Evolutionary conservation across 1,140 invertebrate species (phyloP).

Genomic region (Oryctes rhinoceros): DNA sequence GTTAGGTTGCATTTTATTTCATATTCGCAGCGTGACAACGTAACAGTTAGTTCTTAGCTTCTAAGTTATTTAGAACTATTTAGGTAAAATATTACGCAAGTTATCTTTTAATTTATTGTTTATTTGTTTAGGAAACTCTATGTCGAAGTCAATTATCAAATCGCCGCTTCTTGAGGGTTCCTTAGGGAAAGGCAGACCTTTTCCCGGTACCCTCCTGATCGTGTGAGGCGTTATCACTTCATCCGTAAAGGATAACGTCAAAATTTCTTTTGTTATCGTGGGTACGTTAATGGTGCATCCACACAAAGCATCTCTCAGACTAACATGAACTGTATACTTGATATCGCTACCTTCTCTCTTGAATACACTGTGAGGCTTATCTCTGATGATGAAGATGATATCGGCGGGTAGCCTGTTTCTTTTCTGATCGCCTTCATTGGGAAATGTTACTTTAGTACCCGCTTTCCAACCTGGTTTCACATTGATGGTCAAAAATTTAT

Average conservation of each 20-base stretch:
- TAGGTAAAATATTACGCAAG: constrained; percentile 37
- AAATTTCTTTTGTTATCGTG: constrained; percentile 77
- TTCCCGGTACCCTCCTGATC: constrained; percentile 77
- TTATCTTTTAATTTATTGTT: background rate
- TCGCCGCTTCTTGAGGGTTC: constrained; percentile 83
- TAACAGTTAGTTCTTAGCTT: background rate
- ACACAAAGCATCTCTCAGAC: constrained; percentile 82
- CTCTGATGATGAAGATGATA: constrained; percentile 94
- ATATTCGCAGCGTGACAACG: too few relatives aligned
- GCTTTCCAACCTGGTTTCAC: constrained; percentile 96
- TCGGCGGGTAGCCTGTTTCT: constrained; percentile 90
- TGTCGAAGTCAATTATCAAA: constrained; percentile 88
- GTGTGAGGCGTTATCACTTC: constrained; percentile 86
- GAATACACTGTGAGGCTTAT: constrained; percentile 88
- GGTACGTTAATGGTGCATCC: constrained; percentile 81
- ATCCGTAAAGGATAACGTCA: constrained; percentile 72
- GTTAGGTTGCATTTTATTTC: background rate
- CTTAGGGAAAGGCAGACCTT: constrained; percentile 89
- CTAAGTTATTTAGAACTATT: background rate
- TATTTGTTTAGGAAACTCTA: constrained; percentile 80
- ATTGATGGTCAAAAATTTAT: constrained; percentile 91
- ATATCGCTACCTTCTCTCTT: constrained; percentile 89
- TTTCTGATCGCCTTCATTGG: constrained; percentile 89
- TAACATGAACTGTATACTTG: constrained; percentile 81
- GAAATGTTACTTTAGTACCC: constrained; percentile 94